Evolutionary conservation across 1,140 invertebrate species (phyloP).

Genomic region (Lepidurus arcticus): DNA sequence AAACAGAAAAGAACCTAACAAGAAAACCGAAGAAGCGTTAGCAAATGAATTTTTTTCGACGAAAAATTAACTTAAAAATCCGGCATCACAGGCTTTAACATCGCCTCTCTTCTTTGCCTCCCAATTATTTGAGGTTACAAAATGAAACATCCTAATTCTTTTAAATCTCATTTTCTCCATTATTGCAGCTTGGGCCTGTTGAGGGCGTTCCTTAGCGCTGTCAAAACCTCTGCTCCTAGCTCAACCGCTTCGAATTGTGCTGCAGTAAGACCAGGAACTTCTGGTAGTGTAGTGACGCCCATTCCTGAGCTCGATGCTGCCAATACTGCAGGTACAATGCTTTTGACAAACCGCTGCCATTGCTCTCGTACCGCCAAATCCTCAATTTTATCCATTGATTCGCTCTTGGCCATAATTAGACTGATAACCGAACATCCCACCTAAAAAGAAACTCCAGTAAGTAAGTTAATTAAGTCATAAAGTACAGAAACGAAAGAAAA

Average conservation of each 20-base stretch:
- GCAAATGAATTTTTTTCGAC: background rate
- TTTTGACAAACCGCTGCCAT: background rate
- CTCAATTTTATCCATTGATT: background rate
- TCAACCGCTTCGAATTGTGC: background rate
- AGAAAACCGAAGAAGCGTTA: background rate
- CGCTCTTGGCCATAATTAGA: background rate
- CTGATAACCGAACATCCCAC: background rate
- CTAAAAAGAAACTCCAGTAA: background rate
- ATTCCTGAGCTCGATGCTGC: background rate
- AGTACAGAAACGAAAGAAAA: too few species aligned
- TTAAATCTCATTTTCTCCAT: constrained; percentile 9
- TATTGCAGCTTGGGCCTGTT: background rate
- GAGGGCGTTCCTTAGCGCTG: background rate
- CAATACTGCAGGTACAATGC: background rate
- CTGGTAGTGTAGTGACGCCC: background rate
- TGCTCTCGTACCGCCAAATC: background rate
- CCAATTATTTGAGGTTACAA: background rate
- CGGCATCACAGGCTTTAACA: constrained; percentile 1
- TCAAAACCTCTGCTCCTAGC: background rate
- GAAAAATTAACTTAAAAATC: background rate
- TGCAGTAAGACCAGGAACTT: background rate
- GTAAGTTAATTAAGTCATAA: background rate
- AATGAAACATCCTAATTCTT: background rate
- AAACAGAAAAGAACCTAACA: background rate
- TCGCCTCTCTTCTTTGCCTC: background rate